A percentile compares a stretch with the other conserved stretches of the same genome.
Conservation (phyloP, 2,113 vertebrate genomes). For the Pachycephala philippinensis region DNA sequence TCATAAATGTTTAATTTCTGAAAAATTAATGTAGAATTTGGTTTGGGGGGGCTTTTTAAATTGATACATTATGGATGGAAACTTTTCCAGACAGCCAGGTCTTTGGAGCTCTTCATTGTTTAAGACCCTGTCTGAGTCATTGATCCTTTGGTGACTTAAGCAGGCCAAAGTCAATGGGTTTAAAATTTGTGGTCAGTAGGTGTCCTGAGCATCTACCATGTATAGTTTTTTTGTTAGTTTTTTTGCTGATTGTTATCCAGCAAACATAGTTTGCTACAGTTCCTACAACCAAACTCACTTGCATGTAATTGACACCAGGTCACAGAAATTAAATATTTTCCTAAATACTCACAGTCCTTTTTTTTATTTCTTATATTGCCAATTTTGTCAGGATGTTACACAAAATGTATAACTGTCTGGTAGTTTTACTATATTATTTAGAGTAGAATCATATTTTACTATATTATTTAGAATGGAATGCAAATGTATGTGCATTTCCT, state of each 20-base stretch:
- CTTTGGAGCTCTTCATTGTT: not conserved
- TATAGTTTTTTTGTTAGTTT: too few species aligned
- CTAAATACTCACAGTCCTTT: not conserved
- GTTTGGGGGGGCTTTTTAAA: not conserved
- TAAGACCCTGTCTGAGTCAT: not conserved
- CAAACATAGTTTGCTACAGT: not conserved
- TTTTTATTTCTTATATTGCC: not conserved
- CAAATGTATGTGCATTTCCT: not conserved
- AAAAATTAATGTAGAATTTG: not conserved
- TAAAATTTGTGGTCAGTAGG: not conserved
- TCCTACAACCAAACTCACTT: not conserved
- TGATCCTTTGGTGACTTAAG: not conserved
- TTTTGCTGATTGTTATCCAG: not conserved
- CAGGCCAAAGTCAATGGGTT: not conserved
- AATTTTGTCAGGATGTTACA: not conserved
- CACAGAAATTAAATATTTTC: not conserved
- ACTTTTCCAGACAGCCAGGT: not conserved
- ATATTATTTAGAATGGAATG: not conserved
- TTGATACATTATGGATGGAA: not conserved
- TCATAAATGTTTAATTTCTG: not conserved
- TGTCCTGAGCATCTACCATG: not conserved
- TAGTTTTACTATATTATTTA: not conserved
- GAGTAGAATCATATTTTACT: not conserved
- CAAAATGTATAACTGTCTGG: not conserved
- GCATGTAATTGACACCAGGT: not conserved